Evolutionary conservation across 2,797 vertebrate genomes (phyloP).

Genomic region (Phaenicophaeus curvirostris): DNA sequence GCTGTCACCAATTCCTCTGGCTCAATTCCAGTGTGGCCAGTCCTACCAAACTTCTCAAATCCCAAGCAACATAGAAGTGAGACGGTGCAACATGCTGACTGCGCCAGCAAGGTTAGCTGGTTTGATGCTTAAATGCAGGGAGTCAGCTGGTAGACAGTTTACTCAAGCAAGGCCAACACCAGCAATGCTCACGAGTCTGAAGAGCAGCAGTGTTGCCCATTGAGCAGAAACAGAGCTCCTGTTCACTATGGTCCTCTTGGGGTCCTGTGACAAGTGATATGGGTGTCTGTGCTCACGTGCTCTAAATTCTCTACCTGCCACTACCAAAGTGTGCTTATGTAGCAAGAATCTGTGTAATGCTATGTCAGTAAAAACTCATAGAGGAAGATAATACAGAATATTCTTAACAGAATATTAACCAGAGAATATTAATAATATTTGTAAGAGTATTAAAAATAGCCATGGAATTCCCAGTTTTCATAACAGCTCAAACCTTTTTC

Average conservation of each 20-base stretch:
- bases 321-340: not conserved
- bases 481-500: not conserved
- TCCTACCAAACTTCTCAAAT: not conserved
- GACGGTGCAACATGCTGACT: not conserved
- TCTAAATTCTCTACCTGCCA: not conserved
- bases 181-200: not conserved
- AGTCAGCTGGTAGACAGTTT: not conserved
- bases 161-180: not conserved
- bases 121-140: not conserved
- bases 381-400: not conserved
- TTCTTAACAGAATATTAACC: not conserved
- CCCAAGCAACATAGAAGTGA: not conserved
- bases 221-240: not conserved
- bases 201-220: not conserved
- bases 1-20: not conserved
- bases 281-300: not conserved
- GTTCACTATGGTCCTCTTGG: rapidly evolving
- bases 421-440: not conserved
- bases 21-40: not conserved
- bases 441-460: not conserved
- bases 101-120: not conserved
- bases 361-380: not conserved
- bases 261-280: not conserved
- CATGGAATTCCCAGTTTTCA: conserved; percentile 6
- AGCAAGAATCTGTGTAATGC: not conserved